Percentiles rank a stretch among this genome's conserved stretches.
Conservation (phyloP, 2,113 vertebrate species). For the Nothoprocta perdicaria region DNA sequence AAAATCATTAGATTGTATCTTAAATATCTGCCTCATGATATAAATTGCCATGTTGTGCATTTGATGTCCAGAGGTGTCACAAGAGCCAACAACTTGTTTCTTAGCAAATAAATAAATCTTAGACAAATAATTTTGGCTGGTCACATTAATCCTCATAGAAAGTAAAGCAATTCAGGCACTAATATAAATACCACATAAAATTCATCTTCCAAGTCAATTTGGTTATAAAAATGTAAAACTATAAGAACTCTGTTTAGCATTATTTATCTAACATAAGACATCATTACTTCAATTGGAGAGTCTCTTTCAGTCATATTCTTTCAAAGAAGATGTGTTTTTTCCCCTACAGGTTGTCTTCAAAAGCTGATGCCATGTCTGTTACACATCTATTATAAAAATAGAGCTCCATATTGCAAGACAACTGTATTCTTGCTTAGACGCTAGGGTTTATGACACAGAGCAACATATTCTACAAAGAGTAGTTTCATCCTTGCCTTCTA, state of each 20-base stretch:
- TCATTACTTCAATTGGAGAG: not conserved
- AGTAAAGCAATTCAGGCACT: not conserved
- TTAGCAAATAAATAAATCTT: not conserved
- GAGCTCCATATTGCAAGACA: not conserved
- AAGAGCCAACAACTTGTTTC: not conserved
- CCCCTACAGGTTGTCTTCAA: not conserved
- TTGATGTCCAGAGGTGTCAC: not conserved
- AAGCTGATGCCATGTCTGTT: not conserved
- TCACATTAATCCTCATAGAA: not conserved
- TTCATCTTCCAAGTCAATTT: not conserved
- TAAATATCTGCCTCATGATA: not conserved
- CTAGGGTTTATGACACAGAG: not conserved
- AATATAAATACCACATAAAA: not conserved
- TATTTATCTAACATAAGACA: not conserved
- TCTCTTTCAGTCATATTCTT: not conserved
- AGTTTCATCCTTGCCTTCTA: not conserved
- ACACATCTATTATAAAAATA: too few species aligned
- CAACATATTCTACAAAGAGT: not conserved
- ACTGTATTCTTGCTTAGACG: not conserved
- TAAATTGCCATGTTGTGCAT: not conserved
- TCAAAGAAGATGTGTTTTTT: not conserved
- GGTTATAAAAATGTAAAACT: not conserved
- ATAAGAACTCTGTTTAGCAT: not conserved
- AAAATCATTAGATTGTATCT: not conserved
- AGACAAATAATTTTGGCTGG: not conserved